phyloP scores from a whole-genome alignment of 1,140 invertebrate species.

The Saccostrea echinata region DNA sequence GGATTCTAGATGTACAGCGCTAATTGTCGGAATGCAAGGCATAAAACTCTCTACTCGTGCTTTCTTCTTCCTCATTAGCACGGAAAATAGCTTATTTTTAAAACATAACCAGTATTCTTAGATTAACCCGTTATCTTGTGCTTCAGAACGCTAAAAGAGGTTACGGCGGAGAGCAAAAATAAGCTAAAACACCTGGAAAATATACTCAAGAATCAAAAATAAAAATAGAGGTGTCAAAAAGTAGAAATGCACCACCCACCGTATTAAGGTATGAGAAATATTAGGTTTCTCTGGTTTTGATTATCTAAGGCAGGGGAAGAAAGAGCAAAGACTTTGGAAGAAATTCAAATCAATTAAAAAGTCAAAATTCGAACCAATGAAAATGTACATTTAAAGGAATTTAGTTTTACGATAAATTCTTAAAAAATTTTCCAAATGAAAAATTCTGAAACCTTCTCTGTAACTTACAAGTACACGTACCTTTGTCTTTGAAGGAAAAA shows the following conservation, averaged over 20 bases:
- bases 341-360: too few species aligned
- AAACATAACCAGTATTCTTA: not conserved
- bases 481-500: too few species aligned
- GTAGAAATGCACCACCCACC: not conserved
- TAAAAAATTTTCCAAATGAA: too few species aligned
- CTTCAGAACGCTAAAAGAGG: not conserved
- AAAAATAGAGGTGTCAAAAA: not conserved
- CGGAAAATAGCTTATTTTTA: not conserved
- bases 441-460: too few species aligned
- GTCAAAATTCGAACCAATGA: too few species aligned
- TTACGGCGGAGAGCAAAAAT: not conserved
- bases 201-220: not conserved
- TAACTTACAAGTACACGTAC: too few species aligned
- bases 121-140: conserved; percentile 4
- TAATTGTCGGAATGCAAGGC: conserved; percentile 7
- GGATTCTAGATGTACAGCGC: not conserved
- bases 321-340: too few species aligned
- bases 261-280: not conserved
- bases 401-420: not conserved
- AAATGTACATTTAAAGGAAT: too few species aligned
- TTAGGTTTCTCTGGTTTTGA: not conserved
- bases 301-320: not conserved
- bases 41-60: not conserved
- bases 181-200: conserved; percentile 18
- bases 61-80: conserved; percentile 20